Evolutionary conservation across 2,888 invertebrate species (phyloP), one percentile per base, ranked within the genome.

Genomic region (Diadegma fenestrale): DNA sequence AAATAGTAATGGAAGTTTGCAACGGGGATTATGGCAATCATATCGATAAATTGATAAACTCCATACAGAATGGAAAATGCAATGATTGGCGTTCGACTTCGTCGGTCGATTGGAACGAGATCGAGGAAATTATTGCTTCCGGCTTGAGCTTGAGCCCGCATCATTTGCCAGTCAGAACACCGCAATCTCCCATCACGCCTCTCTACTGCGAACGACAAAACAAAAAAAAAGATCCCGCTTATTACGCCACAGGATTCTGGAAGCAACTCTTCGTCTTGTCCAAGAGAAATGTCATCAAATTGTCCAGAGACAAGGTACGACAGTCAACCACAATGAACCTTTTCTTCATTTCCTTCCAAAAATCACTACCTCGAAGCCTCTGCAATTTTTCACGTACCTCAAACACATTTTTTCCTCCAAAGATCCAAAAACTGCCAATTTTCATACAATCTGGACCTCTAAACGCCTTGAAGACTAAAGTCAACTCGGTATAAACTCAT

Each of bases 1-100:
- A 92, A 93, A 75, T 93, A 97, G 97, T 97, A 88, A 95, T 98
- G 94, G 98, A 98, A 94, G 96, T 98, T 73, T 96, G 97, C 2
- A 96, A 96, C 85, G 97, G 97, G 66, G 98, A 97, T 91, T 96
- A 97, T 91, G 98, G 97, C 88, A 94, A 94, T 75, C 94, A 95
- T 87, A 93, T 94, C 61, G 93, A 95, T 48, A 94, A 93, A 78
- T 93, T 97, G 81, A 95, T 96, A 37, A 94, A 95, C 26, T 95
- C 96, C 88, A 95, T 96, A 68, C 94, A 95, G 86, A 96, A 96
- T 94, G 97, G 97, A 12, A 94, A 94, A 80, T 95, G 94, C 89
- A 93, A 94, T 58, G 93, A 94, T 17, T 97, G 96, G 95, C 94
- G 95, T 78, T 94, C 94, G 87, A 90, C 82, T 17, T 71, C 87